Base-by-base conservation (phyloP, 2,797 vertebrate species). In the Salarias fasciatus region DNA sequence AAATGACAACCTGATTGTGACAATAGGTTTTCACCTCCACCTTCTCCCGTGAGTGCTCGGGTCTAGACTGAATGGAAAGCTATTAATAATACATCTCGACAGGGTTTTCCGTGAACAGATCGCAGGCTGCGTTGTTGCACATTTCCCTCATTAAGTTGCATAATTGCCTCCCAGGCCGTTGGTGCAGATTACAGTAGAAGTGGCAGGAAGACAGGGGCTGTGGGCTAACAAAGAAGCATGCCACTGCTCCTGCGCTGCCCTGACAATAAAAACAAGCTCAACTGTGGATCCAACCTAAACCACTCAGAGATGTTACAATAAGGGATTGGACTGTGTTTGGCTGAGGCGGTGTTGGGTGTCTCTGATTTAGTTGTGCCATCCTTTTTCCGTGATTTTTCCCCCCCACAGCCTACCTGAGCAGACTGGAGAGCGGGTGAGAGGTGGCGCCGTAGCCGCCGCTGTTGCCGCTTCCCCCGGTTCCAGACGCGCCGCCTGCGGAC, bases 391-490 rank as follows among this genome's bases (percentile, higher is more conserved):
- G 44, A 40, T 35, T 10, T 38, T 46, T 18, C 28, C 33, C n/a
- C 24, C 13, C 29, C 37, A 1, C 40, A 69, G 18, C 79, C 52
- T 86, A 97, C 97, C 96, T 99, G 91, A 98, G 96, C 29, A 98
- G 90, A 49, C 94, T 98, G 89, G 96, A 98, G 61, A 98, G 95
- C 12, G 96, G 82, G 69, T 97, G 95, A 64, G 93, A 92, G 69
- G 91, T 90, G 75, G 90, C 87, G 57, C 93, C 92, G 83, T 93
- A 89, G n/a, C 93, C 91, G 42, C 94, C 75, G 77, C 93, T 83
- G 54, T 89, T 87, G 9, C 90, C 69, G 8, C 91, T 86, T 78
- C 93, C 85, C 4, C 92, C 84, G 45, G 85, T 82, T 1, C 91
- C 93, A 0, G 87, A 87, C 15, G 86, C 86, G 0, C 93, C 91